Evolutionary conservation across 1,140 invertebrate genomes (phyloP).

Genomic region (Heliothis virescens): DNA sequence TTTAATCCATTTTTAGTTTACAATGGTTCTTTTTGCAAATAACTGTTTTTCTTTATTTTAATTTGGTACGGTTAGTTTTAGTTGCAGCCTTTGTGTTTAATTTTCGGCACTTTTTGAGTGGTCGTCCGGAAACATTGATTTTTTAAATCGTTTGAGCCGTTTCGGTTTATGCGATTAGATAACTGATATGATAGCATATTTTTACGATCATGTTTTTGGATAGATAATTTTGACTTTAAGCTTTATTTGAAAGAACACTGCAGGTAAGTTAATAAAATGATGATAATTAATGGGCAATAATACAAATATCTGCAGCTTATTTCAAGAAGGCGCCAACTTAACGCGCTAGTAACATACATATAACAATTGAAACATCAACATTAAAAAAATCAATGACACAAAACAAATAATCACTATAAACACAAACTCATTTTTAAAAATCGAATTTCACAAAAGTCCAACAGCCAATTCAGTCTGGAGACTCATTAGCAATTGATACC

Average conservation of each 20-base stretch:
- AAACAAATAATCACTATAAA: neutral
- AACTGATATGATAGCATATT: neutral
- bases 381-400: neutral
- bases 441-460: neutral
- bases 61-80: conserved; percentile 18
- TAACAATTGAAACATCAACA: neutral
- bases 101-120: conserved; percentile 47
- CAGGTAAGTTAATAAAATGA: too few relatives aligned
- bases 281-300: too few relatives aligned
- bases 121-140: conserved; percentile 43
- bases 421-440: neutral
- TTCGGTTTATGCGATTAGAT: conserved; percentile 1
- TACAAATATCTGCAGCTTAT: too few relatives aligned
- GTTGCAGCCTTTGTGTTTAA: conserved; percentile 15
- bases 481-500: conserved; percentile 46
- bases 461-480: neutral
- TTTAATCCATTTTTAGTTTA: conserved; percentile 65
- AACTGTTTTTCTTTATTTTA: conserved; percentile 42
- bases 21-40: conserved; percentile 21
- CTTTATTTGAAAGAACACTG: too few relatives aligned
- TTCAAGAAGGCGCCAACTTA: too few relatives aligned
- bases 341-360: too few relatives aligned
- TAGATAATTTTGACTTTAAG: too few relatives aligned
- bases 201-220: too few relatives aligned
- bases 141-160: conserved; percentile 31